Evolutionary conservation across 2,888 invertebrate species (phyloP).

Genomic region (Sylvicola cinctus): DNA sequence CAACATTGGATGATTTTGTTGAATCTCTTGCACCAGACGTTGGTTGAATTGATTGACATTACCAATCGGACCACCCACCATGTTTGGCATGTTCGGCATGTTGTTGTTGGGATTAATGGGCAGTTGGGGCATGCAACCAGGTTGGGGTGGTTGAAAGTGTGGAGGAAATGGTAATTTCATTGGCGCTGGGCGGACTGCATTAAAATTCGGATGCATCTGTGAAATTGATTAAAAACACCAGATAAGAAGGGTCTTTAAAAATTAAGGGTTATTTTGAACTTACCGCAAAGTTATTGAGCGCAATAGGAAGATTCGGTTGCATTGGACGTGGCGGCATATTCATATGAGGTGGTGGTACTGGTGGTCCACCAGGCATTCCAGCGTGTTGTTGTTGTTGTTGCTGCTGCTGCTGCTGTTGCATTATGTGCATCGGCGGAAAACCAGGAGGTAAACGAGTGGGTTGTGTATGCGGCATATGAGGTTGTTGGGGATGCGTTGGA

Average conservation of each 20-base stretch:
- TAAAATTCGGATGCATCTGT: constrained; percentile 23
- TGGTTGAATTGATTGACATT: constrained; percentile 17
- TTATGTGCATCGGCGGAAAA: constrained; percentile 14
- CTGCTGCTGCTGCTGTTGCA: constrained; percentile 19
- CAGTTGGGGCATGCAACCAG: constrained; percentile 17
- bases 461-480: constrained; percentile 11
- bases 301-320: constrained; percentile 19
- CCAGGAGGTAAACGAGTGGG: constrained; percentile 12
- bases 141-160: constrained; percentile 22
- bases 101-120: background rate
- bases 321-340: constrained; percentile 18
- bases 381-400: no score
- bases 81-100: constrained; percentile 4
- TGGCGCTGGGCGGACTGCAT: constrained; percentile 20
- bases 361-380: no score
- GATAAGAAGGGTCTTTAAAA: no score
- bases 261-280: no score
- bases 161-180: constrained; percentile 13
- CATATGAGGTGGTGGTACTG: constrained; percentile 15
- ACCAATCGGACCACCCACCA: constrained; percentile 11
- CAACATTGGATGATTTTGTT: constrained; percentile 25
- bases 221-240: background rate
- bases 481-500: constrained; percentile 9
- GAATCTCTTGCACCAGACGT: constrained; percentile 25
- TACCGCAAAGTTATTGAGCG: constrained; percentile 24